These are phyloP conservation scores for Micronycteris hirsuta DNA, from an alignment of 2,113 vertebrate species.

Conservation along the genomic window DNA sequence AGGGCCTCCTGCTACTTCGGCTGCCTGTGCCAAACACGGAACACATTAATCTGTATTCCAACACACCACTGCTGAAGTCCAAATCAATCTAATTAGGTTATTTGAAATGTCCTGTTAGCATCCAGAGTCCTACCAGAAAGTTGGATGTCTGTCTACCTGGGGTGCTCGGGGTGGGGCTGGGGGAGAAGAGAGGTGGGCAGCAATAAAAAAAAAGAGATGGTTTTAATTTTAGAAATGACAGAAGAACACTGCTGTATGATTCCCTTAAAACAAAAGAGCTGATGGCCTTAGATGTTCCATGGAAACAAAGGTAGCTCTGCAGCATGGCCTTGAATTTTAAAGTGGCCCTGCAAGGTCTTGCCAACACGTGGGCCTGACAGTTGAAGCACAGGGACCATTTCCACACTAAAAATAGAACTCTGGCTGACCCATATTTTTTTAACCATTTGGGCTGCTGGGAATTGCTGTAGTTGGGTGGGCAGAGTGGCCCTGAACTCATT, in stretches of 20 bases:
- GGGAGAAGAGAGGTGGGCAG: background rate
- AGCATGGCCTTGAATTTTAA: constrained; percentile 19
- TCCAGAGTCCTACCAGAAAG: constrained; percentile 60
- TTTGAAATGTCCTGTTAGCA: constrained; percentile 77
- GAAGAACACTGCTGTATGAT: background rate
- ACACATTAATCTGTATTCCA: constrained; percentile 81
- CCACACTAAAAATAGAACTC: background rate
- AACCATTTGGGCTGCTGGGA: background rate
- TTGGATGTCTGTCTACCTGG: constrained; percentile 61
- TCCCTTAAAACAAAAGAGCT: constrained; percentile 33
- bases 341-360: background rate
- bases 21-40: constrained; percentile 69
- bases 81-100: constrained; percentile 81
- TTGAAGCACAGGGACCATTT: background rate
- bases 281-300: background rate
- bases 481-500: background rate
- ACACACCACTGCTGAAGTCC: constrained; percentile 61
- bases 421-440: background rate
- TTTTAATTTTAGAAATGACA: background rate
- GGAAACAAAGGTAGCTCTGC: background rate
- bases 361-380: background rate
- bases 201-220: background rate
- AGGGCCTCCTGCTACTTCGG: constrained; percentile 78
- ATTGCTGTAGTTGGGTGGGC: background rate
- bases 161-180: background rate